Percentiles rank a stretch among this genome's conserved stretches.
Evolutionary conservation across 2,113 vertebrate species (phyloP).

Genomic region (Coracopsis vasa): DNA sequence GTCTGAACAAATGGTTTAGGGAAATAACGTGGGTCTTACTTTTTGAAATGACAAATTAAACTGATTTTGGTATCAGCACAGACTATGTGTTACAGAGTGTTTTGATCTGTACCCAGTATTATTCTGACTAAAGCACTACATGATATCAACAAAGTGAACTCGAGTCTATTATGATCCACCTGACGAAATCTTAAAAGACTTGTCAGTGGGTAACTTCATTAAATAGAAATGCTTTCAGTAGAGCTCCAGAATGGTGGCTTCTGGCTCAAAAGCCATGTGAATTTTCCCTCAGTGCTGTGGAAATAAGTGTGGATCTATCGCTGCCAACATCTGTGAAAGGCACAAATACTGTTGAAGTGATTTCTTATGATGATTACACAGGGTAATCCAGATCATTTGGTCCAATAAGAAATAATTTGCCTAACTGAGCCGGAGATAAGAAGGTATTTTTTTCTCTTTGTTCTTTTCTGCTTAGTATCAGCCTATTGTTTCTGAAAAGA

Average conservation of each 20-base stretch:
- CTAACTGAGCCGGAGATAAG: neutral
- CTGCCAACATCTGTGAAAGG: neutral
- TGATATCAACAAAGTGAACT: neutral
- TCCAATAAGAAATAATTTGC: neutral
- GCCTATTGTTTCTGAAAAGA: neutral
- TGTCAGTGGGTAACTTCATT: neutral
- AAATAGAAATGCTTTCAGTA: neutral
- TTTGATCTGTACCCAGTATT: neutral
- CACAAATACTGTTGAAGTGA: neutral
- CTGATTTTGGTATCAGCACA: neutral
- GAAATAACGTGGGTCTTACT: neutral
- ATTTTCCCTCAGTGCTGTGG: neutral
- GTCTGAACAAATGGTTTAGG: neutral
- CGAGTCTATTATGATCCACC: neutral
- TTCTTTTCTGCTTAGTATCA: neutral
- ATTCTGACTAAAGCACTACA: neutral
- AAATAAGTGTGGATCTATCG: neutral
- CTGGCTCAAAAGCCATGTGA: neutral
- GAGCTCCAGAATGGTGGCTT: neutral
- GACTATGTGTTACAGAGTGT: neutral
- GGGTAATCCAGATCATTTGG: neutral
- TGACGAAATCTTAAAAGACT: neutral
- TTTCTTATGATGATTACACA: neutral
- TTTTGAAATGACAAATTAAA: neutral
- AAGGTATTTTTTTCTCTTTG: neutral